These are phyloP conservation scores for Cephus spinipes DNA, from an alignment of 2,888 invertebrate genomes.

Conservation along the genomic window DNA sequence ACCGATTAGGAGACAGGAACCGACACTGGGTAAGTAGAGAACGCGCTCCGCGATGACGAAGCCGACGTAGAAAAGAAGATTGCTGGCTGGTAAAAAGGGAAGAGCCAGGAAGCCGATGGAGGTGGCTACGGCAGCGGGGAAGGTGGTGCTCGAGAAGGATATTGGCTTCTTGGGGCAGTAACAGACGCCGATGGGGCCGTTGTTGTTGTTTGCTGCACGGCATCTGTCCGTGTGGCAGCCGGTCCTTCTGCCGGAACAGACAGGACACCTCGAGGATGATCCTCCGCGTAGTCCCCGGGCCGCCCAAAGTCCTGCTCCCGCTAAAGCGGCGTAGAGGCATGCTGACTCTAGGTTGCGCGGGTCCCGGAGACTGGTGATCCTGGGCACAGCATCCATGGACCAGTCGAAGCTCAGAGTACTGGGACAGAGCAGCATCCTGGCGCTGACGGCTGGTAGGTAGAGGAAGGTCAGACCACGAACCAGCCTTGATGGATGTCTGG, in stretches of 20 bases:
- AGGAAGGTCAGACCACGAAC: conserved; percentile 91
- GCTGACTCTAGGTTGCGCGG: conserved; percentile 81
- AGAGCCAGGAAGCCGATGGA: conserved; percentile 80
- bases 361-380: conserved; percentile 83
- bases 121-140: conserved; percentile 74
- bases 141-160: conserved; percentile 49
- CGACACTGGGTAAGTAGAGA: conserved; percentile 95
- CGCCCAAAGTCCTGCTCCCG: conserved; percentile 52
- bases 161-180: conserved; percentile 67
- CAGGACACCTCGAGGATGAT: conserved; percentile 69
- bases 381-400: conserved; percentile 97
- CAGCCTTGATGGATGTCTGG: conserved; percentile 83
- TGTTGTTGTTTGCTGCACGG: conserved; percentile 78
- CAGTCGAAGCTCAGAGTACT: conserved; percentile 95
- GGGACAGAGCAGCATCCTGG: conserved; percentile 88
- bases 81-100: conserved; percentile 95
- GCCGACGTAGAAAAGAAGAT: conserved; percentile 97
- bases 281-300: conserved; percentile 40
- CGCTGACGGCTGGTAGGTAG: conserved; percentile 92
- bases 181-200: conserved; percentile 68
- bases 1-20: conserved; percentile 90
- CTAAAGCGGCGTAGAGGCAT: conserved; percentile 76
- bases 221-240: conserved; percentile 79
- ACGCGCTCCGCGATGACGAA: conserved; percentile 98
- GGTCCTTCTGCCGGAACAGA: conserved; percentile 76